A percentile compares a stretch with the other conserved stretches of the same genome.
Evolutionary conservation across 2,888 invertebrate genomes (phyloP).

Genomic region (Monochamus alternatus): DNA sequence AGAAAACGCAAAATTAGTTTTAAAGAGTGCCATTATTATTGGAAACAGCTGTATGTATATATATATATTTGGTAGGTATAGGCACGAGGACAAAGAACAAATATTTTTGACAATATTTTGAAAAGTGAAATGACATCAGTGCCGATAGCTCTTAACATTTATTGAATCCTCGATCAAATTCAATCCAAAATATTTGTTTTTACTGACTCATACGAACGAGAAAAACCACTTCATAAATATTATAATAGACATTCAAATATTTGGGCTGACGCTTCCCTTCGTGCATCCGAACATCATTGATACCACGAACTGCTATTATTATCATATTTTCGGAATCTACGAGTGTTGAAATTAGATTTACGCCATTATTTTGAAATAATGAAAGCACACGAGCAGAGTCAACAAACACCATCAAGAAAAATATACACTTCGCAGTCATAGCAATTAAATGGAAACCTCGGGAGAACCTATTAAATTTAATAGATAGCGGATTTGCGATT

Average conservation of each 20-base stretch:
- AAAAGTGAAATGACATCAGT: no score
- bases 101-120: no score
- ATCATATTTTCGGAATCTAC: not conserved
- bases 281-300: not conserved
- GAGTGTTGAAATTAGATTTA: slow-evolving; percentile 14
- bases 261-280: not conserved
- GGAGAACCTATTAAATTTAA: slow-evolving; percentile 12
- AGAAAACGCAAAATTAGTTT: no score
- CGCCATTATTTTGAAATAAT: slow-evolving; percentile 17
- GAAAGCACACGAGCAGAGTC: not conserved
- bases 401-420: slow-evolving; percentile 22
- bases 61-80: no score
- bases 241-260: not conserved
- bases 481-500: not conserved
- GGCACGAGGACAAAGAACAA: no score
- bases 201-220: no score
- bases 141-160: no score
- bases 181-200: no score
- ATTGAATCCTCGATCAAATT: no score
- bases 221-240: no score
- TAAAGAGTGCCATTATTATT: no score
- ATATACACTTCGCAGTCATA: slow-evolving; percentile 12
- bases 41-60: no score
- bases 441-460: slow-evolving; percentile 18
- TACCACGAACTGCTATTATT: not conserved